phyloP scores from a whole-genome alignment of 2,113 vertebrate species.

The Candoia aspera region DNA sequence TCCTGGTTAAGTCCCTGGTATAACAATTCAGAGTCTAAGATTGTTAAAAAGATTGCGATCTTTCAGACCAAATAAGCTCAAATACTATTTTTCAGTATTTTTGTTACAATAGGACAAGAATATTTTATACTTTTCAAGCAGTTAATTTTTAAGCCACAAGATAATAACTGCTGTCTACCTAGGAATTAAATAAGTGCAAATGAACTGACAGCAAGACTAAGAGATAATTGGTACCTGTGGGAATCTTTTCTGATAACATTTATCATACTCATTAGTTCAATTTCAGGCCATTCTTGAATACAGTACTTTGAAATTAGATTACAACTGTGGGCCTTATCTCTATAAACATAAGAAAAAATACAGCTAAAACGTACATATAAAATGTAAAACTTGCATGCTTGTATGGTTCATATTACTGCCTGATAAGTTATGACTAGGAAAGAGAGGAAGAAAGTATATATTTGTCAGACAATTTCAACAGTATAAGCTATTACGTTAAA shows the following conservation, averaged over 20 bases:
- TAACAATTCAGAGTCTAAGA: conserved; percentile 38
- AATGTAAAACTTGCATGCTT: not conserved
- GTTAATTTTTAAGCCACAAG: accelerated
- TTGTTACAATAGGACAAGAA: accelerated
- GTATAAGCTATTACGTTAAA: not conserved
- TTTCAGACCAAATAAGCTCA: not conserved
- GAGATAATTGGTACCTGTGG: not conserved
- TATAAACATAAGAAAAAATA: not conserved
- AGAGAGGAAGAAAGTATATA: not conserved
- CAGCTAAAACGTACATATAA: not conserved
- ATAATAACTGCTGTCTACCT: not conserved
- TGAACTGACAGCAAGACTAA: not conserved
- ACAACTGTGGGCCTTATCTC: not conserved
- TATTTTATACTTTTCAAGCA: not conserved
- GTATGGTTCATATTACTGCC: not conserved
- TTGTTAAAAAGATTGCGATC: not conserved
- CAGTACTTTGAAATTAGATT: not conserved
- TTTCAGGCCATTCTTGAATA: not conserved
- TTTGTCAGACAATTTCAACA: not conserved
- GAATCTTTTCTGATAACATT: not conserved
- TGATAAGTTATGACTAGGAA: not conserved
- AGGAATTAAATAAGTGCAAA: not conserved
- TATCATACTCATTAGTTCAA: not conserved
- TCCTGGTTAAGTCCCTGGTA: conserved; percentile 59
- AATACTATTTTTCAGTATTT: not conserved